A percentile compares a stretch with the other conserved stretches of the same genome.
Evolutionary conservation across 92 coral and sea anemone species (phyloP).

Genomic region (Ricordea florida): DNA sequence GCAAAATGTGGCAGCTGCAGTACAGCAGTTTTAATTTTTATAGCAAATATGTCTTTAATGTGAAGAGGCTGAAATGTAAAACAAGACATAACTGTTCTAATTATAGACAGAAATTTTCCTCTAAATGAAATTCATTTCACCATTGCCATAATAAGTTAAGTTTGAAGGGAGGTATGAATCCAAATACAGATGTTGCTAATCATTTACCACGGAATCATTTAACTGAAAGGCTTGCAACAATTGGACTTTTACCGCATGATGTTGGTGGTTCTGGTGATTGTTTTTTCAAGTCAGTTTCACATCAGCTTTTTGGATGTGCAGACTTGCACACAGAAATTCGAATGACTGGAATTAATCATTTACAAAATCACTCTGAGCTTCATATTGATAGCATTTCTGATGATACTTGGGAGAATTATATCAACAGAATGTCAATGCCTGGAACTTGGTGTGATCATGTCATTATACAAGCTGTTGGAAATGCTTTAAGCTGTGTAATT

Average conservation of each 20-base stretch:
- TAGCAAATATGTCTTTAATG: slow-evolving; percentile 5
- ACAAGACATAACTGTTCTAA: not conserved
- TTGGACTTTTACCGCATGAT: slow-evolving; percentile 38
- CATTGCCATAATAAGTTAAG: not conserved
- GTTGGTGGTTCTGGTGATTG: slow-evolving; percentile 49
- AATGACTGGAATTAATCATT: slow-evolving; percentile 38
- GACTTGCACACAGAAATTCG: slow-evolving; percentile 34
- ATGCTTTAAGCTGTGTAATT: slow-evolving; percentile 51
- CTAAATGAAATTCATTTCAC: not conserved
- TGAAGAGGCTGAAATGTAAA: not conserved
- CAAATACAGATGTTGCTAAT: not conserved
- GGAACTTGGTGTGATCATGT: slow-evolving; percentile 44
- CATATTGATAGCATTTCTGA: slow-evolving; percentile 48
- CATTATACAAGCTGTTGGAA: slow-evolving; percentile 50
- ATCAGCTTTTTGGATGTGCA: slow-evolving; percentile 40
- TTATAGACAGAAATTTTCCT: not conserved
- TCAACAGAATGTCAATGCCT: slow-evolving; percentile 8
- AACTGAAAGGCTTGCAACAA: slow-evolving; percentile 26
- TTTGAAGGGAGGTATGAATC: slow-evolving; percentile 3
- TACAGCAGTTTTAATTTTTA: slow-evolving; percentile 11
- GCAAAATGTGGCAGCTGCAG: slow-evolving; percentile 17
- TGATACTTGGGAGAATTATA: slow-evolving; percentile 29
- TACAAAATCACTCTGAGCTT: slow-evolving; percentile 30
- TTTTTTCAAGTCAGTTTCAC: slow-evolving; percentile 43
- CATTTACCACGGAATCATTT: not conserved